Percentiles rank a stretch among this genome's conserved stretches.
Evolutionary conservation across 2,113 vertebrate species (phyloP).

Genomic region (Daboia siamensis): DNA sequence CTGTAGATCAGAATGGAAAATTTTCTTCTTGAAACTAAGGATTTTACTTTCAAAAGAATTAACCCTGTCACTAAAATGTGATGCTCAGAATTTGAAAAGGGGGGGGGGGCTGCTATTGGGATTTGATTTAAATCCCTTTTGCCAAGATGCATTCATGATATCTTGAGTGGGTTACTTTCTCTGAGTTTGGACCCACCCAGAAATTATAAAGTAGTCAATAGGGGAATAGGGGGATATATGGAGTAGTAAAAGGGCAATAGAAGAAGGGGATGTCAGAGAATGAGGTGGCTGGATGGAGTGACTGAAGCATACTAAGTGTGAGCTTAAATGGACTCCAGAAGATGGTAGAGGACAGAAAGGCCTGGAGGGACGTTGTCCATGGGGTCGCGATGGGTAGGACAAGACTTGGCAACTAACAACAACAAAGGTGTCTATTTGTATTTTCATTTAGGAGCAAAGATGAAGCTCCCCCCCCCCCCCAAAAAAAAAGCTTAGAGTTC

Average conservation of each 20-base stretch:
- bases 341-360: too few species aligned
- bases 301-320: too few species aligned
- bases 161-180: not conserved
- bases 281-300: too few species aligned
- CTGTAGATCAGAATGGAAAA: not conserved
- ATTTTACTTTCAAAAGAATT: not conserved
- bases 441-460: not conserved
- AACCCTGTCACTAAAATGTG: not conserved
- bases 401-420: too few species aligned
- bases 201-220: not conserved
- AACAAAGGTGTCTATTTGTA: not conserved
- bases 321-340: too few species aligned
- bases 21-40: not conserved
- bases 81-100: not conserved
- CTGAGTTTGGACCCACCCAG: not conserved
- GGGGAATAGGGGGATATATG: not conserved
- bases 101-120: not conserved
- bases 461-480: not conserved
- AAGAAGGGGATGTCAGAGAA: too few species aligned
- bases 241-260: not conserved
- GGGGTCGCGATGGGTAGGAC: too few species aligned
- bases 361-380: too few species aligned
- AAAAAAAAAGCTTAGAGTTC: not conserved
- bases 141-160: not conserved
- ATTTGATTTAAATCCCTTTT: not conserved